These are phyloP conservation scores for Jacana jacana DNA, from an alignment of 2,113 vertebrate species.

Conservation along the genomic window DNA sequence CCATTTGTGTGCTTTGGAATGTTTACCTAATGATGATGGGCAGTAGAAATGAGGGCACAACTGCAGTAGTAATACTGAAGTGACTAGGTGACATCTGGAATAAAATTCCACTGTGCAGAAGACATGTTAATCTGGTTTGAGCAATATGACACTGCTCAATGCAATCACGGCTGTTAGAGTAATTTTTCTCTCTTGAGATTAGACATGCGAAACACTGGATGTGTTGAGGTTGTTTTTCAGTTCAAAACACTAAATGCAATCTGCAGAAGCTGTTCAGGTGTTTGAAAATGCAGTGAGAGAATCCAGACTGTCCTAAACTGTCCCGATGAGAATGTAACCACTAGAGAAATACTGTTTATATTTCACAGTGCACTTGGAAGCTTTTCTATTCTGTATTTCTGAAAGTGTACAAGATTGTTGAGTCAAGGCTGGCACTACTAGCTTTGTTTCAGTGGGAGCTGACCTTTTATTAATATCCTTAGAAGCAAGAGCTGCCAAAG, in stretches of 20 bases:
- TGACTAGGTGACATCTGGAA: background rate
- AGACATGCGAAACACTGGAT: background rate
- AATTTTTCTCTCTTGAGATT: background rate
- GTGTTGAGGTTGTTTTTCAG: background rate
- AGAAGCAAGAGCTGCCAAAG: background rate
- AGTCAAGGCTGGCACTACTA: background rate
- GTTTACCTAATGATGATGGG: background rate
- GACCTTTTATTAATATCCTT: background rate
- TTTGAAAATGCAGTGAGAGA: background rate
- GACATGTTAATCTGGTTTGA: background rate
- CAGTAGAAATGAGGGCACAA: background rate
- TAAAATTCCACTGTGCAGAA: background rate
- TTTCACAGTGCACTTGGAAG: background rate
- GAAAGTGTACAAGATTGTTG: fast-evolving
- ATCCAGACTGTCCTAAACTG: background rate
- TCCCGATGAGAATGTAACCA: background rate
- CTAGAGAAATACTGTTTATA: background rate
- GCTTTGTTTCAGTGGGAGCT: background rate
- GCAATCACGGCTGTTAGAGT: background rate
- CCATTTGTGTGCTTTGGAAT: background rate
- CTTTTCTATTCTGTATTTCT: background rate
- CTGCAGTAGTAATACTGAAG: background rate
- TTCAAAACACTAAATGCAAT: background rate
- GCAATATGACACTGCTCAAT: background rate
- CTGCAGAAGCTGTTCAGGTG: background rate